Evolutionary conservation across 1,140 invertebrate genomes (phyloP), one percentile per base, ranked within the genome.

Genomic region (Phenacoccus solenopsis): DNA sequence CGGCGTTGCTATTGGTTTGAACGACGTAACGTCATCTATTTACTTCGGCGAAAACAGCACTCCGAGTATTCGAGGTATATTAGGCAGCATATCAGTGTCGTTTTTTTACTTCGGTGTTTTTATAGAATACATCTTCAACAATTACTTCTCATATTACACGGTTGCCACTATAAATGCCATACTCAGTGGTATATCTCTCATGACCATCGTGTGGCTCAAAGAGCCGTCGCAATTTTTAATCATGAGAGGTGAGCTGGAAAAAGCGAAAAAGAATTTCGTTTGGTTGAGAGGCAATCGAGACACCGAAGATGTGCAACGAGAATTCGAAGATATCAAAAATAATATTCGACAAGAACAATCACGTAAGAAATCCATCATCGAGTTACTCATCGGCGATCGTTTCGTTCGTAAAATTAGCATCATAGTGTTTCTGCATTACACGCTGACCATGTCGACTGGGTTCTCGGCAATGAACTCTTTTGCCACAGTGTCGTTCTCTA

Each of bases 31-130:
- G 13, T 82, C 87, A 1, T 90, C 90, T 0, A 87, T 93, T 83
- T 95, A 94, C 77, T 85, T 90, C 70, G 90, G 89, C 32, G 91
- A 94, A 80, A 91, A 93, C 32, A 86, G 70, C 20, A 56, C 70
- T 2, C 25, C 71, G 10, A 35, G 67, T 7, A 79, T 70, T 10
- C 69, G 74, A 27, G 74, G 74, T 3, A 71, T 73, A 10, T 67
- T 75, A 0, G 91, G 91, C 7, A 90, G 91, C 0, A 86, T 90
- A 69, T 85, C 93, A 72, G 90, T 94, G 76, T 78, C 92, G 7
- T 90, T 89, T 75, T 84, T 88, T 32, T 84, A 85, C 9, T 72
- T 89, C n/a, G 94, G 94, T 4, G 86, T 93, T 72, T 76, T 94
- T 0, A 83, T 88, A 28, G 82, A 88, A 0, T 96, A 92, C 76